Conservation (phyloP, 1,140 invertebrate species). For the Heterodera schachtii region DNA sequence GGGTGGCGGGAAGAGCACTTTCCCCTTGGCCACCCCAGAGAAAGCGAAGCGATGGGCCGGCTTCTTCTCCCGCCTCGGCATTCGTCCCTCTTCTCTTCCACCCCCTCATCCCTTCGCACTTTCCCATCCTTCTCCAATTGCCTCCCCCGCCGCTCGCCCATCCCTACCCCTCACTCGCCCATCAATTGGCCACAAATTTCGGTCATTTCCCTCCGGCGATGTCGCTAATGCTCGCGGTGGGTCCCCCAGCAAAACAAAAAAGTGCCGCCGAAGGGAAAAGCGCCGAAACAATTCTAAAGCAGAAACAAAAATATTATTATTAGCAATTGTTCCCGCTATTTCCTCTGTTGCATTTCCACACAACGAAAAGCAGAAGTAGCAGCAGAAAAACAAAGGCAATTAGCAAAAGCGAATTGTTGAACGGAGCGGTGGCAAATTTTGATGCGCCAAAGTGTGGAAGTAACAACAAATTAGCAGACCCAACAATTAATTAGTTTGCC, state of each 20-base stretch:
- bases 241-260: not conserved
- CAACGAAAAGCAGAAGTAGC: not conserved
- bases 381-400: not conserved
- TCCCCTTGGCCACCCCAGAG: not conserved
- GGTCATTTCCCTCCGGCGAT: slow-evolving; percentile 4
- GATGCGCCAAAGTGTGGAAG: not conserved
- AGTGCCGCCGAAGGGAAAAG: not conserved
- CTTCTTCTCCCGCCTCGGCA: not conserved
- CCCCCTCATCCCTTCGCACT: not conserved
- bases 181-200: not conserved
- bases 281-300: not conserved
- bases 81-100: not conserved
- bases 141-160: not conserved
- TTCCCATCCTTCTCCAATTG: slow-evolving; percentile 7
- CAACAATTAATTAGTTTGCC: not conserved
- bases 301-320: not conserved
- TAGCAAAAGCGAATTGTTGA: not conserved
- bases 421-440: not conserved
- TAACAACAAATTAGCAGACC: too few species aligned
- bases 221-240: not conserved
- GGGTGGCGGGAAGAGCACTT: not conserved
- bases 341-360: not conserved
- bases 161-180: not conserved
- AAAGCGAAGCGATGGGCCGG: not conserved
- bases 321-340: not conserved